Conservation (phyloP, 2,113 vertebrate species). For the Opisthocomus hoazin region DNA sequence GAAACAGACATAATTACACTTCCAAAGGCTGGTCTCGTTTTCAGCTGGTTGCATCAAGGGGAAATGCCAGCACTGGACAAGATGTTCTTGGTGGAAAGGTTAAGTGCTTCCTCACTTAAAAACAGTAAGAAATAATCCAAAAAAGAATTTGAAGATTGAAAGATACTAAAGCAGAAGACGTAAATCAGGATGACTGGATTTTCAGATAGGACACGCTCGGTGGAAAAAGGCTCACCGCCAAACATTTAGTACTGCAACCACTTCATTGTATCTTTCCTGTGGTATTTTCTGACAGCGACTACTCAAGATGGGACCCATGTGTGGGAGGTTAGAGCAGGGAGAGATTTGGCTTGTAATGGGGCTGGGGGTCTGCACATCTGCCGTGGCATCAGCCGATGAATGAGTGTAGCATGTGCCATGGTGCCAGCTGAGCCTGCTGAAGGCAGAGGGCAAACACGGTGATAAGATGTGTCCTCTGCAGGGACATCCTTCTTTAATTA, state of each 20-base stretch:
- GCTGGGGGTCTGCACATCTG: not conserved
- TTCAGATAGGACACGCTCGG: not conserved
- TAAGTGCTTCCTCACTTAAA: not conserved
- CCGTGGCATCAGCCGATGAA: not conserved
- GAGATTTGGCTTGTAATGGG: not conserved
- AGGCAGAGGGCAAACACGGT: not conserved
- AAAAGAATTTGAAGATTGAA: not conserved
- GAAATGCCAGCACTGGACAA: not conserved
- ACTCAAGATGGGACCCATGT: fast-evolving
- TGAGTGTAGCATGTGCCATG: fast-evolving
- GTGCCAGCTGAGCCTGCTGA: not conserved
- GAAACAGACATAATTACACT: not conserved
- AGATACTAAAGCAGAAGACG: not conserved
- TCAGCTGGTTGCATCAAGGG: not conserved
- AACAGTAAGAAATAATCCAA: not conserved
- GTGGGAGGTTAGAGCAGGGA: not conserved
- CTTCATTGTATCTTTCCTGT: not conserved
- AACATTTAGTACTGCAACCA: not conserved
- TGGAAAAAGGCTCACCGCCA: not conserved
- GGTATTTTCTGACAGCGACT: not conserved
- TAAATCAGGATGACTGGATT: not conserved
- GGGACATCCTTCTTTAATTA: not conserved
- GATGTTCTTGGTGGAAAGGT: not conserved
- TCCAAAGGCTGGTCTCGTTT: not conserved
- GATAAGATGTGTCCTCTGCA: not conserved